Evolutionary conservation across 2,797 vertebrate genomes (phyloP).

Genomic region (Hydrocynus forskahlii): DNA sequence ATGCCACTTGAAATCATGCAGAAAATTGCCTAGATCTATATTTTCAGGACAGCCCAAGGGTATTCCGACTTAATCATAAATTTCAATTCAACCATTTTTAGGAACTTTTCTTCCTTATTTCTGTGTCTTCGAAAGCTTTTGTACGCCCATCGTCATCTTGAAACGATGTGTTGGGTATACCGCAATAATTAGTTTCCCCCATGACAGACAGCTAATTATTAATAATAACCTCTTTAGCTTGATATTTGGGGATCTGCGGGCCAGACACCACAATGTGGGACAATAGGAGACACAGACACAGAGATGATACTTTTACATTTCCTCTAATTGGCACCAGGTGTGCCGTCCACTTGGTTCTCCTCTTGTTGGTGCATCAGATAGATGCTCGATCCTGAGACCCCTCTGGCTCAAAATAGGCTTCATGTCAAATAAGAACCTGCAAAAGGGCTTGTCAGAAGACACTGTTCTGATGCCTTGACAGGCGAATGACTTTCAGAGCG

Average conservation of each 20-base stretch:
- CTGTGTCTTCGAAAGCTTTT: neutral
- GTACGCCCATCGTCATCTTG: neutral
- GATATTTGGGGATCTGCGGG: neutral
- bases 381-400: conserved; percentile 18
- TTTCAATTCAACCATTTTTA: conserved; percentile 49
- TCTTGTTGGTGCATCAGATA: conserved; percentile 7
- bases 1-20: conserved; percentile 84
- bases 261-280: neutral
- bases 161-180: neutral
- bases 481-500: conserved; percentile 47
- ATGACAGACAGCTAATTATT: neutral
- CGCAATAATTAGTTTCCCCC: conserved; percentile 1
- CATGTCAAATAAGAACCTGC: conserved; percentile 26
- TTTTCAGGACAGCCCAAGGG: conserved; percentile 77
- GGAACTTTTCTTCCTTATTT: conserved; percentile 14
- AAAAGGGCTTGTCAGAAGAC: conserved; percentile 47
- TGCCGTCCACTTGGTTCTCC: neutral
- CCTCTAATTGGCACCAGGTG: neutral
- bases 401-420: conserved; percentile 35
- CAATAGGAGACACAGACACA: neutral
- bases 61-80: conserved; percentile 64
- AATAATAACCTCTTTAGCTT: neutral
- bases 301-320: neutral
- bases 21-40: conserved; percentile 83
- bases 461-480: conserved; percentile 51